A percentile compares a stretch with the other conserved stretches of the same genome.
phyloP scores from a whole-genome alignment of 2,797 vertebrate species.

The Danio kyathit region DNA sequence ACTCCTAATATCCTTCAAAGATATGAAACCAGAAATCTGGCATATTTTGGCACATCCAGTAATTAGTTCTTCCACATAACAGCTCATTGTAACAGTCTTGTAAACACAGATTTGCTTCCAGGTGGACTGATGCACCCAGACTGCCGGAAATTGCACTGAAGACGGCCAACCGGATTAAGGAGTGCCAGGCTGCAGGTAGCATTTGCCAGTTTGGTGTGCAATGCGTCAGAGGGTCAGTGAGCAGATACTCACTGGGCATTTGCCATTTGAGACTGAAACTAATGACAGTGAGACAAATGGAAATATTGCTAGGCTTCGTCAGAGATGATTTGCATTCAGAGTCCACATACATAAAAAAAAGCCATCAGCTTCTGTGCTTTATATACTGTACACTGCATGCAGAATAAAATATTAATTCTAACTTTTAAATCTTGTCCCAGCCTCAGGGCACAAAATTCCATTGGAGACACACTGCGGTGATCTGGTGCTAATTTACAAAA shows the following conservation, averaged over 20 bases:
- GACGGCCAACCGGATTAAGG: conserved; percentile 16
- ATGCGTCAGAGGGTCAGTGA: background rate
- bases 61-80: background rate
- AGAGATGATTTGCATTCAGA: no score
- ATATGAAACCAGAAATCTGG: background rate
- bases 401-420: conserved; percentile 24
- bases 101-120: conserved; percentile 4
- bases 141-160: conserved; percentile 1
- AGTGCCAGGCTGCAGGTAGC: background rate
- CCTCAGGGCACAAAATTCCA: conserved; percentile 1
- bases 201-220: conserved; percentile 4
- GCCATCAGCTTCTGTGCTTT: background rate
- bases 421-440: conserved; percentile 15
- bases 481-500: conserved; percentile 22
- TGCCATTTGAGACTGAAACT: background rate
- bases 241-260: background rate
- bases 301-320: background rate
- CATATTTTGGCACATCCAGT: background rate
- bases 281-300: background rate
- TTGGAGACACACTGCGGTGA: background rate
- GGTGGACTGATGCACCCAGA: background rate
- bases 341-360: no score
- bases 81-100: conserved; percentile 8
- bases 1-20: background rate
- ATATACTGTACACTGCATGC: background rate